Percentiles rank a stretch among this genome's conserved stretches.
Conservation (phyloP, 1,140 invertebrate genomes). For the Euglossa dilemma region DNA sequence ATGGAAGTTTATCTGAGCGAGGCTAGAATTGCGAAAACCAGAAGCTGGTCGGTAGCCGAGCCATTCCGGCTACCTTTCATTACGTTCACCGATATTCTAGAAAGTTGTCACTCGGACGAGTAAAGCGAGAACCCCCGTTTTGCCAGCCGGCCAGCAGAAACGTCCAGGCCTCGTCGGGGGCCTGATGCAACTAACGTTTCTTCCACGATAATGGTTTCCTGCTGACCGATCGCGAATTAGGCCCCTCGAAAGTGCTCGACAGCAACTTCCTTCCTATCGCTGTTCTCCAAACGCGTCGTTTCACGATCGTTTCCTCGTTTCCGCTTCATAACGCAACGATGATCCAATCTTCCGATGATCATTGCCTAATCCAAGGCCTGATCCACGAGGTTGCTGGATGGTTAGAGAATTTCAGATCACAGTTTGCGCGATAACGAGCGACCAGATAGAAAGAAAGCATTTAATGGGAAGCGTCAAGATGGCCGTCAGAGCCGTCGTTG, state of each 20-base stretch:
- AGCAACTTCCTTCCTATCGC: conserved; percentile 44
- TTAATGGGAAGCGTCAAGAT: too few relatives aligned
- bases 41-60: conserved; percentile 30
- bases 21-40: conserved; percentile 40
- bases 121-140: conserved; percentile 2
- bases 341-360: background rate
- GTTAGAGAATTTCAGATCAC: too few relatives aligned
- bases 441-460: too few relatives aligned
- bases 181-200: conserved; percentile 51
- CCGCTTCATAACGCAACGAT: background rate
- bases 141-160: conserved; percentile 18
- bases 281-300: conserved; percentile 21
- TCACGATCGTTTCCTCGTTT: conserved; percentile 7
- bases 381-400: too few relatives aligned
- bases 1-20: conserved; percentile 1
- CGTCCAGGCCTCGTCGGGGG: background rate
- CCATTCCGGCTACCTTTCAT: conserved; percentile 42
- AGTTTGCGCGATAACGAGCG: too few relatives aligned
- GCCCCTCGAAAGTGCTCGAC: conserved; percentile 24
- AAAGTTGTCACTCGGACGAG: conserved; percentile 45
- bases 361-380: too few relatives aligned
- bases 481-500: too few relatives aligned
- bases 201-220: conserved; percentile 45
- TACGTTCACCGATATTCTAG: conserved; percentile 53
- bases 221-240: conserved; percentile 28